Evolutionary conservation across 2,888 invertebrate genomes (phyloP).

Genomic region (Caenorhabditis auriculariae): DNA sequence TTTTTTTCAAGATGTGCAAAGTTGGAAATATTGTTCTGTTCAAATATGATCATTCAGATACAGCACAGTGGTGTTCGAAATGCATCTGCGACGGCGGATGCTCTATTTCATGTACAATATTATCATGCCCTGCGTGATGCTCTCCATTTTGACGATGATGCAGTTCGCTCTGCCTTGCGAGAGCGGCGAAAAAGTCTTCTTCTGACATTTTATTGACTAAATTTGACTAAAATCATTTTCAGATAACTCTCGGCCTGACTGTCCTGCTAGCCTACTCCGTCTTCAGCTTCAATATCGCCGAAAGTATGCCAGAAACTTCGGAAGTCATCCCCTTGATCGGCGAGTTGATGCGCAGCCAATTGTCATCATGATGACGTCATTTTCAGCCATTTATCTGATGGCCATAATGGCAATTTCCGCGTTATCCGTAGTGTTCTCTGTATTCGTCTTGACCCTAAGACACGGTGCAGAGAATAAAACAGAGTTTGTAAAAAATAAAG

Average conservation of each 20-base stretch:
- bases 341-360: conserved; percentile 33
- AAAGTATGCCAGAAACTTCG: conserved; percentile 67
- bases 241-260: conserved; percentile 62
- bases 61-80: conserved; percentile 39
- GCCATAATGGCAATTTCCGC: conserved; percentile 67
- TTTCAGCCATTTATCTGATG: conserved; percentile 65
- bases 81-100: conserved; percentile 43
- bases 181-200: conserved; percentile 59
- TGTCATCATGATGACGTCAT: not conserved
- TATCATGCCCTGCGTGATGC: conserved; percentile 43
- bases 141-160: conserved; percentile 64
- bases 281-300: conserved; percentile 67
- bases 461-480: conserved; percentile 60
- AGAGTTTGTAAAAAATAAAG: conserved; percentile 19
- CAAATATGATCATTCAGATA: too few species aligned
- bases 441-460: conserved; percentile 66
- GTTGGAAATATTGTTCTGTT: too few species aligned
- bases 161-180: conserved; percentile 66
- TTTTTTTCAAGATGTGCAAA: too few species aligned
- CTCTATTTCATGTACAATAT: conserved; percentile 48
- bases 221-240: not conserved
- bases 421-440: conserved; percentile 64
- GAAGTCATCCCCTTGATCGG: conserved; percentile 67
- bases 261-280: conserved; percentile 67
- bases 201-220: not conserved